A percentile compares a stretch with the other conserved stretches of the same genome.
phyloP scores from a whole-genome alignment of 37 sponge, comb jelly and placozoan genomes.

The Halisarca cf. caerulea region DNA sequence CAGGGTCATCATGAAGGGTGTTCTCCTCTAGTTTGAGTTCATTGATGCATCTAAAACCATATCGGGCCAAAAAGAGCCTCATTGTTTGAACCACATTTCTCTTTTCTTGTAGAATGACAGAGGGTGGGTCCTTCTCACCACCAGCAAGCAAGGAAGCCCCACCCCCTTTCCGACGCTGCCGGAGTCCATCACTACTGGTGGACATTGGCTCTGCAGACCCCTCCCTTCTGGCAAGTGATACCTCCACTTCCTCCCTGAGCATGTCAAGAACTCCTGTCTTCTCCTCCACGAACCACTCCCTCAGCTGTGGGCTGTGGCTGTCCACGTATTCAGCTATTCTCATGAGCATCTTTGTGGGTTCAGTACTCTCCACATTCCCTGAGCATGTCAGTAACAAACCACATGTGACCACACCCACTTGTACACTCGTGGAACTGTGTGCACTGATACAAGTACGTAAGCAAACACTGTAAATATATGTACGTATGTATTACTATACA shows the following conservation, averaged over 20 bases:
- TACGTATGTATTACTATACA: too few species aligned
- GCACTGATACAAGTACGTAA: too few species aligned
- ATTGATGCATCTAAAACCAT: conserved; percentile 87
- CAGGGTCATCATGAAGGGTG: conserved; percentile 88
- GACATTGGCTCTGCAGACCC: not conserved
- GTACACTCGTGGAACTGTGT: not conserved
- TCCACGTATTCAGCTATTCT: conserved; percentile 80
- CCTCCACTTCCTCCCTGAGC: conserved; percentile 41
- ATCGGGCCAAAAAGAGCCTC: conserved; percentile 58
- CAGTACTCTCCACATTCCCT: conserved; percentile 91
- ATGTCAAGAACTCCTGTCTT: conserved; percentile 52
- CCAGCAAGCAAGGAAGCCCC: not conserved
- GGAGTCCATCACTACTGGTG: not conserved
- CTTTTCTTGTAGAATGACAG: conserved; percentile 45
- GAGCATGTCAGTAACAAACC: not conserved
- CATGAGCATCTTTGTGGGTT: conserved; percentile 87
- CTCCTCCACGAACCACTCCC: conserved; percentile 61
- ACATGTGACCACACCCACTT: not conserved
- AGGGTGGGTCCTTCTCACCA: not conserved
- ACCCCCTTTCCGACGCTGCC: not conserved
- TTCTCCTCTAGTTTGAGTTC: conserved; percentile 83
- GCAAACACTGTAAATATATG: too few species aligned
- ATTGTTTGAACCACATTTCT: conserved; percentile 57
- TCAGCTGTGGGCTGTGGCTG: conserved; percentile 44
- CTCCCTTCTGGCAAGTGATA: not conserved